Conservation (phyloP, 2,113 vertebrate species). For the Phocoena phocoena region DNA sequence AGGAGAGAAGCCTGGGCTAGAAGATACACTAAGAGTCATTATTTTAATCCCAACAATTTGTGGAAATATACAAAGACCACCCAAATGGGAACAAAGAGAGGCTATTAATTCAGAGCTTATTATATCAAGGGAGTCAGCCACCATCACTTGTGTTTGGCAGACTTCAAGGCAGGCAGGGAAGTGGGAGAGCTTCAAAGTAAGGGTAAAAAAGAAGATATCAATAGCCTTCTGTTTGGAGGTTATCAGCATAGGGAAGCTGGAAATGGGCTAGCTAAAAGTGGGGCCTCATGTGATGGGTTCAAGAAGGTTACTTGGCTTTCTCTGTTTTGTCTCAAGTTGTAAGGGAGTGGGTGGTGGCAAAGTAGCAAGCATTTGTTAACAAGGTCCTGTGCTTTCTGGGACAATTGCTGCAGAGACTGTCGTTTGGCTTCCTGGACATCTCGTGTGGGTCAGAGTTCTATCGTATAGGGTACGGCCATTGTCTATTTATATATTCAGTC, state of each 20-base stretch:
- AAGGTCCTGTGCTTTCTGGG: neutral
- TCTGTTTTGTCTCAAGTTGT: neutral
- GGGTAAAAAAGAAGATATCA: neutral
- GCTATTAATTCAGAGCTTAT: neutral
- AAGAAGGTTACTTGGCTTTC: neutral
- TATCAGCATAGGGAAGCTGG: neutral
- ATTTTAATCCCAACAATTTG: neutral
- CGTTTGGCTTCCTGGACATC: neutral
- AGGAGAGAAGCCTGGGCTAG: neutral
- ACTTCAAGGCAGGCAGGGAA: neutral
- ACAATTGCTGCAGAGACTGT: neutral
- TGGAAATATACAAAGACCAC: neutral
- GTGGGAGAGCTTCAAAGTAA: neutral
- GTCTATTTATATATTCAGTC: neutral
- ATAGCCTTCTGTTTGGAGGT: neutral
- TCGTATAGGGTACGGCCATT: no score
- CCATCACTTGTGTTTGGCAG: neutral
- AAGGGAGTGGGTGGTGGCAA: neutral
- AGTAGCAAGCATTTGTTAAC: neutral
- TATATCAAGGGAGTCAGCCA: neutral
- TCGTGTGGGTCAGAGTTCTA: neutral
- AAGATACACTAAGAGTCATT: neutral
- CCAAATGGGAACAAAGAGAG: neutral
- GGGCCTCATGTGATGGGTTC: neutral
- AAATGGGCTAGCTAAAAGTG: neutral